Percentiles rank a stretch among this genome's conserved stretches.
Conservation (phyloP, 2,113 vertebrate genomes). For the Cyanocitta stelleri region DNA sequence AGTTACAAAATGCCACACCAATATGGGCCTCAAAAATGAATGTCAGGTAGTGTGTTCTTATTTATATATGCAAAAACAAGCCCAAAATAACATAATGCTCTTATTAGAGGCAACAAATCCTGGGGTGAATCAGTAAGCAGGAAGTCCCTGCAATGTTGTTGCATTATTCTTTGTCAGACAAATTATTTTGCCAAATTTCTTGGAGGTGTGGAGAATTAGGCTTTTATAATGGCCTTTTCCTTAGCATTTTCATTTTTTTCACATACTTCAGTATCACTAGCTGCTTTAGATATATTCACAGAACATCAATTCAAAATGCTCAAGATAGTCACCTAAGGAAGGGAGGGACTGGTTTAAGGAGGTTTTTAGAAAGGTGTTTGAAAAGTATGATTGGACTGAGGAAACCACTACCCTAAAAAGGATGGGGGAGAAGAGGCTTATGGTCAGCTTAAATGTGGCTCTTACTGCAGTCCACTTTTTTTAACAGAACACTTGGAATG, state of each 20-base stretch:
- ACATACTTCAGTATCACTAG: not conserved
- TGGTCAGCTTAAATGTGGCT: not conserved
- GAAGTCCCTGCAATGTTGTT: not conserved
- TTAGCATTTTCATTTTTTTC: not conserved
- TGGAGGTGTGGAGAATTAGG: not conserved
- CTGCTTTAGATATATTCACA: not conserved
- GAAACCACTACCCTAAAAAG: not conserved
- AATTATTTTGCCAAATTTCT: not conserved
- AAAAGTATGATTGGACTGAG: not conserved
- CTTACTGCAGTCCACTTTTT: not conserved
- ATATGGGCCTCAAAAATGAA: rapidly evolving
- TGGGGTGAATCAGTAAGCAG: not conserved
- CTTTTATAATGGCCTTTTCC: not conserved
- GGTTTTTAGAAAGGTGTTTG: slow-evolving; percentile 29
- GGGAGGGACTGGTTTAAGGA: slow-evolving; percentile 8
- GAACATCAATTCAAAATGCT: not conserved
- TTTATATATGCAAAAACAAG: not conserved
- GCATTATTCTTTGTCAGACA: not conserved
- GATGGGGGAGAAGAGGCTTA: not conserved
- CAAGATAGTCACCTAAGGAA: not conserved
- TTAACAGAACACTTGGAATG: not conserved
- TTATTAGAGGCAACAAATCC: not conserved
- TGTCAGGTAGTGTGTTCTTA: not conserved
- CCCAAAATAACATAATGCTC: not conserved
- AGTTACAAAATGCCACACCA: not conserved